Conservation (phyloP, 2,888 invertebrate genomes). For the Lottia gigantea region DNA sequence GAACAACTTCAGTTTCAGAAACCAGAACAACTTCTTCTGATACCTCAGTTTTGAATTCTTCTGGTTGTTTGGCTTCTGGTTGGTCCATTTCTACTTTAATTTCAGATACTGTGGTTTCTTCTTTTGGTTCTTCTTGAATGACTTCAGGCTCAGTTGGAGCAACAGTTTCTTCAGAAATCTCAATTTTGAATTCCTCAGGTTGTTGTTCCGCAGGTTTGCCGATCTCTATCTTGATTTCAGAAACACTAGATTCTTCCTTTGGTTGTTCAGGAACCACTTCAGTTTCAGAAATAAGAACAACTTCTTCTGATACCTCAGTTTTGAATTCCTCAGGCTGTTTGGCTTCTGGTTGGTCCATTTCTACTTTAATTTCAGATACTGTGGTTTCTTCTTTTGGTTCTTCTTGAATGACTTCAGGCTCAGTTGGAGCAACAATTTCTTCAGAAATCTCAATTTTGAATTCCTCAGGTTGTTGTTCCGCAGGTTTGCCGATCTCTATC, state of each 20-base stretch:
- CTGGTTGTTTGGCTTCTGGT: slow-evolving; percentile 27
- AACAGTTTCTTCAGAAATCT: slow-evolving; percentile 19
- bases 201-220: slow-evolving; percentile 28
- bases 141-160: slow-evolving; percentile 13
- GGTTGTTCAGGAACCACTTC: slow-evolving; percentile 14
- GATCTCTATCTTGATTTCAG: slow-evolving; percentile 29
- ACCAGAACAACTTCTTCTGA: slow-evolving; percentile 31
- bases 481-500: slow-evolving; percentile 25
- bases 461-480: slow-evolving; percentile 24
- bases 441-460: slow-evolving; percentile 22
- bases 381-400: slow-evolving; percentile 23
- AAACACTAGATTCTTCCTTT: slow-evolving; percentile 21
- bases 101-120: slow-evolving; percentile 27
- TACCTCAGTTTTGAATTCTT: slow-evolving; percentile 22
- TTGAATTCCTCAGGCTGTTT: slow-evolving; percentile 31
- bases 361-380: slow-evolving; percentile 17
- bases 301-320: slow-evolving; percentile 30
- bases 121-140: slow-evolving; percentile 19
- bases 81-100: slow-evolving; percentile 27
- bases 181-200: slow-evolving; percentile 31
- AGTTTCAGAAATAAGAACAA: slow-evolving; percentile 13
- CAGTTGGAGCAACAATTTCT: slow-evolving; percentile 14
- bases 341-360: slow-evolving; percentile 24
- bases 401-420: slow-evolving; percentile 13
- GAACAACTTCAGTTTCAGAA: slow-evolving; percentile 20